Evolutionary conservation across 1,140 invertebrate species (phyloP).

Genomic region (Dendrolimus punctatus): DNA sequence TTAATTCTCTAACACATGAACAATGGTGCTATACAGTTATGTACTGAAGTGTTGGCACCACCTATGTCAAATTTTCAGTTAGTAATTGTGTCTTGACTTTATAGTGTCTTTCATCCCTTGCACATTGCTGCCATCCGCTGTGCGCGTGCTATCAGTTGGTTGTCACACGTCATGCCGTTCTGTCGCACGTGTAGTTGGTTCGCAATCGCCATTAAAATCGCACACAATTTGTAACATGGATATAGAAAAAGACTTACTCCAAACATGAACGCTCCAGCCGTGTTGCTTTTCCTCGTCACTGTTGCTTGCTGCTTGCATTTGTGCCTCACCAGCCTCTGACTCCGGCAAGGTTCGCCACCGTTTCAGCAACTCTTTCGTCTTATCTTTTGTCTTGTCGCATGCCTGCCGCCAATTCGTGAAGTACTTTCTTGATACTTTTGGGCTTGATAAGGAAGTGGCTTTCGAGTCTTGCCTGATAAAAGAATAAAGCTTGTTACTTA

Average conservation of each 20-base stretch:
- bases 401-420: slow-evolving; percentile 80
- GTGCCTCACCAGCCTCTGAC: slow-evolving; percentile 49
- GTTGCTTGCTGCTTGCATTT: slow-evolving; percentile 40
- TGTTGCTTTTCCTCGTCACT: slow-evolving; percentile 48
- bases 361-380: slow-evolving; percentile 79
- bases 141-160: too few species aligned
- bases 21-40: too few species aligned
- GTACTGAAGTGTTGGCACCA: too few species aligned
- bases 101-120: too few species aligned
- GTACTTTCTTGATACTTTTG: slow-evolving; percentile 77
- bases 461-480: slow-evolving; percentile 55
- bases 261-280: slow-evolving; percentile 81
- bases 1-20: too few species aligned
- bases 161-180: too few species aligned
- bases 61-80: too few species aligned
- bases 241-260: slow-evolving; percentile 73
- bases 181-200: too few species aligned
- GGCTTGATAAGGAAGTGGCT: slow-evolving; percentile 47
- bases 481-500: slow-evolving; percentile 6
- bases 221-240: too few species aligned
- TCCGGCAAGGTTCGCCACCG: slow-evolving; percentile 78
- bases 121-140: too few species aligned
- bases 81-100: too few species aligned
- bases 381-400: slow-evolving; percentile 79
- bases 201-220: too few species aligned